Evolutionary conservation across 2,797 vertebrate species (phyloP).

Genomic region (Falco naumanni): DNA sequence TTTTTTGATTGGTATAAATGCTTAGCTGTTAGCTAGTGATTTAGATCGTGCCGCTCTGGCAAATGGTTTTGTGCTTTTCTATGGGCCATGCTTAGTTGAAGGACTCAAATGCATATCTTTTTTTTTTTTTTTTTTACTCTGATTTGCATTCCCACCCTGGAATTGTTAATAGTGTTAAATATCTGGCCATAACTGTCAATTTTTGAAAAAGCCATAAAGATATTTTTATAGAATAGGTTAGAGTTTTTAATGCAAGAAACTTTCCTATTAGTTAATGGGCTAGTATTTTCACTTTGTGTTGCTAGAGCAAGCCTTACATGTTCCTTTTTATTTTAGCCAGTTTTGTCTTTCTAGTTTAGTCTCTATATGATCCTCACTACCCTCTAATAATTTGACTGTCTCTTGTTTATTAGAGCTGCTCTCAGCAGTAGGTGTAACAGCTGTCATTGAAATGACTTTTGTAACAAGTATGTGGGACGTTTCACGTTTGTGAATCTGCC

Average conservation of each 20-base stretch:
- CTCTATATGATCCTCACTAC: not conserved
- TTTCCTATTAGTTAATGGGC: not conserved
- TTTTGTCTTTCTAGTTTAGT: not conserved
- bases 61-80: not conserved
- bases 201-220: not conserved
- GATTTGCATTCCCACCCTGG: not conserved
- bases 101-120: not conserved
- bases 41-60: not conserved
- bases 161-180: not conserved
- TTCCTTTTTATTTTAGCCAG: not conserved
- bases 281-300: not conserved
- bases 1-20: not conserved
- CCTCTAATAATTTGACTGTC: not conserved
- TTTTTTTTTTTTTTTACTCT: not conserved
- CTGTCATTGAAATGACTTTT: conserved; percentile 16
- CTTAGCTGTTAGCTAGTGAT: not conserved
- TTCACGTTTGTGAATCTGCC: conserved; percentile 26
- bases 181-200: not conserved
- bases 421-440: conserved; percentile 8
- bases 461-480: conserved; percentile 22
- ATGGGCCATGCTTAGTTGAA: accelerated
- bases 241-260: not conserved
- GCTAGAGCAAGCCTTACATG: not conserved
- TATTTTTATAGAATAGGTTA: not conserved
- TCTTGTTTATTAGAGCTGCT: conserved; percentile 3